Evolutionary conservation across 2,888 invertebrate genomes (phyloP), one percentile per base, ranked within the genome.

Genomic region (Zhuqinia jingwanae): DNA sequence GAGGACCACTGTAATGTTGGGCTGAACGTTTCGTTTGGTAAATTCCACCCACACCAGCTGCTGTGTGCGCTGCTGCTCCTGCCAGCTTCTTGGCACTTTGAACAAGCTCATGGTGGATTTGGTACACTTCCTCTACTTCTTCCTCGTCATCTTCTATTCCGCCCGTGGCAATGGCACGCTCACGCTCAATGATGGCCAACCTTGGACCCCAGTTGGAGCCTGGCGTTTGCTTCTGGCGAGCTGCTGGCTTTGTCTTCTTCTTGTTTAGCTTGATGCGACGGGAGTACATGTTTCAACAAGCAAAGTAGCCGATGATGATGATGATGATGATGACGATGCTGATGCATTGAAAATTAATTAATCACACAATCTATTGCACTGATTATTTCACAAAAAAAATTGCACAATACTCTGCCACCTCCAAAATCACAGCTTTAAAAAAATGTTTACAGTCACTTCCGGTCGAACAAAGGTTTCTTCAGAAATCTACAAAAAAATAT

Each of bases 141-240:
- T 83, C 83, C 10, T 75, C 85, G n/a, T 73, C 78, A 22, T 83
- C 83, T 13, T 65, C 76, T 17, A 70, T 30, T 5, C 17, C 70
- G 17, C 84, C 84, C 17, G 65, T 47, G 13, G 76, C 84, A 27
- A 87, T 20, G 2, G 86, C 86, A 45, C 88, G 85, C 77, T 90
- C 89, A 42, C 88, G 68, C 73, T 89, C 90, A 30, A 87, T 86
- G 10, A 90, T 42, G 5, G 90, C 90, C 20, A 90, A 80, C 53
- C 90, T 78, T 47, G 90, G 90, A 73, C 90, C 90, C 90, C 90
- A 90, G 75, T 86, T 89, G 17, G 89, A 89, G 11, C 89, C 88
- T 20, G 78, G 78, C 20, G 84, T 36, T 68, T 50, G 68, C 58
- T 78, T 77, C 42, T 56, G 83, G 30, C 60, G 78, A 20, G 87